Evolutionary conservation across 2,113 vertebrate genomes (phyloP).

Genomic region (Grammomys dolichurus): DNA sequence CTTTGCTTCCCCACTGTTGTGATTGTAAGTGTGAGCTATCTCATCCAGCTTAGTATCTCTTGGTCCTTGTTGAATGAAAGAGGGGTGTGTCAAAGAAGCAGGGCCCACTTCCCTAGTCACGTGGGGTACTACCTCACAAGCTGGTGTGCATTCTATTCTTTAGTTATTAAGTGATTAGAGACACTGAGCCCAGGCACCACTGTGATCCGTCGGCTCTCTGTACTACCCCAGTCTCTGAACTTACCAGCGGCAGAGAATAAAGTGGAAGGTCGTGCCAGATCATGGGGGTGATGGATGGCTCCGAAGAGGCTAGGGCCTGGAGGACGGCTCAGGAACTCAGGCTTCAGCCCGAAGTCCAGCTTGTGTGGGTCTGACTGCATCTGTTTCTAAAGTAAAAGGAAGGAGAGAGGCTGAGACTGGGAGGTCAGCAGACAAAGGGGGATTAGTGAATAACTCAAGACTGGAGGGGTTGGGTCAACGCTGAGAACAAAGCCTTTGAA

Average conservation of each 20-base stretch:
- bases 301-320: constrained; percentile 96
- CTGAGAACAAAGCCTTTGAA: background rate
- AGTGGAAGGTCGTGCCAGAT: constrained; percentile 96
- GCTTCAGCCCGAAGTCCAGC: constrained; percentile 98
- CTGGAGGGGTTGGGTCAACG: fast-evolving
- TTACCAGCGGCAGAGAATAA: constrained; percentile 97
- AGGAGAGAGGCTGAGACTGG: background rate
- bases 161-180: fast-evolving
- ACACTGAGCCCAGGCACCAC: background rate
- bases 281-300: constrained; percentile 96
- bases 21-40: background rate
- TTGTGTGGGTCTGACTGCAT: constrained; percentile 99
- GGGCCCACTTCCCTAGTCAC: fast-evolving
- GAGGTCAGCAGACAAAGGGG: background rate
- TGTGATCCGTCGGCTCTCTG: too few species aligned
- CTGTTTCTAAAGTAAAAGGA: constrained; percentile 93
- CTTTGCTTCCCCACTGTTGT: background rate
- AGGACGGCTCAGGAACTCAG: constrained; percentile 96
- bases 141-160: fast-evolving
- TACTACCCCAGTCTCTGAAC: constrained; percentile 64
- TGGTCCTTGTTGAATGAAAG: background rate
- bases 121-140: fast-evolving
- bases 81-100: background rate
- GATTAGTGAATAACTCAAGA: fast-evolving
- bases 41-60: background rate